Percentiles rank a stretch among this genome's conserved stretches.
Evolutionary conservation across 2,888 invertebrate genomes (phyloP).

Genomic region (Iphiclides podalirius): DNA sequence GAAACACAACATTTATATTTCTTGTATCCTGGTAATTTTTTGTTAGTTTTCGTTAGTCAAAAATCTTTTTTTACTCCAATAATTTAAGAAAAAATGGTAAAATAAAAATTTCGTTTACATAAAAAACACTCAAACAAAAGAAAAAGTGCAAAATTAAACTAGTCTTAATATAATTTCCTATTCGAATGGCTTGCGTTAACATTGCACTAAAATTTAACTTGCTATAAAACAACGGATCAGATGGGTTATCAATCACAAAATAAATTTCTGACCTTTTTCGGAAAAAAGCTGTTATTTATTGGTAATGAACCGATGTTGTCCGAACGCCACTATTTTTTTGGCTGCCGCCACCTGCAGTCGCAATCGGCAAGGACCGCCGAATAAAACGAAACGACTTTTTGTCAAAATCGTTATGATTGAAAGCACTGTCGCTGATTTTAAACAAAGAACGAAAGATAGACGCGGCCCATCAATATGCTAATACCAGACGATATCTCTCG

Average conservation of each 20-base stretch:
- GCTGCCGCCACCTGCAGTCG: conserved; percentile 59
- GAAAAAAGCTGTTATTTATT: conserved; percentile 23
- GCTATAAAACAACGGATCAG: conserved; percentile 7
- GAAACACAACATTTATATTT: too few species aligned
- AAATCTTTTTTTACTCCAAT: too few species aligned
- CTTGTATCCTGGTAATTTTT: too few species aligned
- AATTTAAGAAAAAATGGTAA: too few species aligned
- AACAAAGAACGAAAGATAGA: conserved; percentile 73
- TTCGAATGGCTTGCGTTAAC: background rate
- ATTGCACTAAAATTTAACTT: background rate
- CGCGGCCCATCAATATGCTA: conserved; percentile 75
- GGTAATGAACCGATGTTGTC: conserved; percentile 20
- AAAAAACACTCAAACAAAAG: too few species aligned
- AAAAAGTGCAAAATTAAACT: too few species aligned
- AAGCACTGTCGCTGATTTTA: conserved; percentile 75
- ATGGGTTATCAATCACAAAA: conserved; percentile 29
- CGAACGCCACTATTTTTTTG: conserved; percentile 34
- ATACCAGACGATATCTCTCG: conserved; percentile 57
- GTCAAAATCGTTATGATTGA: conserved; percentile 71
- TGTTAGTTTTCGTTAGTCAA: too few species aligned
- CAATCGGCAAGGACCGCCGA: conserved; percentile 55
- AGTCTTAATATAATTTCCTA: too few species aligned
- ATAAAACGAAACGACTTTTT: conserved; percentile 62
- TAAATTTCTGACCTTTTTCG: conserved; percentile 18
- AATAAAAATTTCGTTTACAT: too few species aligned